phyloP scores from a whole-genome alignment of 2,797 vertebrate genomes.

The Zalophus californianus region DNA sequence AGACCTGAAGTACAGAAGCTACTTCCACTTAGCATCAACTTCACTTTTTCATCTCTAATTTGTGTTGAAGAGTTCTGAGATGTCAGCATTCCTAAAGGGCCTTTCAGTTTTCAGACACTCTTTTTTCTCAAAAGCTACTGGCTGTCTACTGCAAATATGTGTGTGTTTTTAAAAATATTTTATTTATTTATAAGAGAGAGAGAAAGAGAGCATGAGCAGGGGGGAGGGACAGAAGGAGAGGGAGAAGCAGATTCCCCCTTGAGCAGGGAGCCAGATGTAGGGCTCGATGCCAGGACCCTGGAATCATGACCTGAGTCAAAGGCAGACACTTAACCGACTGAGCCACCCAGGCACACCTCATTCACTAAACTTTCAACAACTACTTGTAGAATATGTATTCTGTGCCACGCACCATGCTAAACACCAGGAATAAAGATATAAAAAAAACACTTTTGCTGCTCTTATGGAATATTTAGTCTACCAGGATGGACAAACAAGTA shows the following conservation, averaged over 20 bases:
- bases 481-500: not conserved
- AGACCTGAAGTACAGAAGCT: not conserved
- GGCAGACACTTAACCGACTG: not conserved
- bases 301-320: not conserved
- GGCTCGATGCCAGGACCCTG: not conserved
- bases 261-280: not conserved
- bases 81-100: not conserved
- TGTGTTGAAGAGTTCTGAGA: constrained; percentile 10
- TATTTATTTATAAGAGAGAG: not conserved
- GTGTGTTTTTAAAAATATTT: not conserved
- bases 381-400: not conserved
- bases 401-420: not conserved
- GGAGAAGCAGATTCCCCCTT: not conserved
- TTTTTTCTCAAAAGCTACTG: constrained; percentile 7
- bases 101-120: not conserved
- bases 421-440: not conserved
- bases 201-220: not conserved
- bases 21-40: not conserved
- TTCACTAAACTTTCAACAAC: not conserved
- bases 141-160: not conserved
- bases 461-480: not conserved
- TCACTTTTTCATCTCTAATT: constrained; percentile 22
- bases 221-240: not conserved
- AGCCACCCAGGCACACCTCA: not conserved
- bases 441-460: not conserved